These are phyloP conservation scores for Chloroclystis v-ata DNA, from an alignment of 2,888 invertebrate genomes.

Conservation along the genomic window DNA sequence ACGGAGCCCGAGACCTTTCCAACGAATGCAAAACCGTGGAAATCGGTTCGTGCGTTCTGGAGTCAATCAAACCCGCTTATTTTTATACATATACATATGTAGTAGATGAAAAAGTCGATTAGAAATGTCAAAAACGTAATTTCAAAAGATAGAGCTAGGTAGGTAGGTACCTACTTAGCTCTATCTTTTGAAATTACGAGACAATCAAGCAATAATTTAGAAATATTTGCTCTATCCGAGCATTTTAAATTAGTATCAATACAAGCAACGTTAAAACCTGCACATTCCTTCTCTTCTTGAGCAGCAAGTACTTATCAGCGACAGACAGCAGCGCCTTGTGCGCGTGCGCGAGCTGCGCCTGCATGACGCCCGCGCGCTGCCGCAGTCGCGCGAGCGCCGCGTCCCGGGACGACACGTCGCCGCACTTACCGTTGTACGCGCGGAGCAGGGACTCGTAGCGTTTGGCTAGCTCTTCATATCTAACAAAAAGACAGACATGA, in stretches of 20 bases:
- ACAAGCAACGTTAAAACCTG: constrained; percentile 43
- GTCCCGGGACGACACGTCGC: constrained; percentile 39
- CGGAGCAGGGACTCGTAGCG: constrained; percentile 53
- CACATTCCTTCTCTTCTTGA: constrained; percentile 44
- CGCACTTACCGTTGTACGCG: constrained; percentile 52
- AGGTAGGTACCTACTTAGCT: background rate
- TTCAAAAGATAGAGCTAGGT: background rate
- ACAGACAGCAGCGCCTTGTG: constrained; percentile 51
- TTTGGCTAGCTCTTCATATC: constrained; percentile 63
- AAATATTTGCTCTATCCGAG: too few relatives aligned
- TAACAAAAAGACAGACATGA: too few relatives aligned
- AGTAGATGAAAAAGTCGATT: too few relatives aligned
- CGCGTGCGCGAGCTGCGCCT: constrained; percentile 45
- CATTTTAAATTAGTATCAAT: too few relatives aligned
- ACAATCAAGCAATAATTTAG: too few relatives aligned
- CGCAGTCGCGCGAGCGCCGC: constrained; percentile 38
- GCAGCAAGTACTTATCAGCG: constrained; percentile 56
- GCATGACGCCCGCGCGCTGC: constrained; percentile 35
- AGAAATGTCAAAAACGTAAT: too few relatives aligned
- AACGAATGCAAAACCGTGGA: too few relatives aligned
- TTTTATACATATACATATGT: too few relatives aligned
- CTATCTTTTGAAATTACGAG: too few relatives aligned
- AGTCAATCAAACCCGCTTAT: too few relatives aligned
- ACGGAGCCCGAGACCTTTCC: too few relatives aligned
- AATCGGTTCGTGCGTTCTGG: too few relatives aligned